phyloP scores from a whole-genome alignment of 1,140 invertebrate species.

The Drosophila guanche region DNA sequence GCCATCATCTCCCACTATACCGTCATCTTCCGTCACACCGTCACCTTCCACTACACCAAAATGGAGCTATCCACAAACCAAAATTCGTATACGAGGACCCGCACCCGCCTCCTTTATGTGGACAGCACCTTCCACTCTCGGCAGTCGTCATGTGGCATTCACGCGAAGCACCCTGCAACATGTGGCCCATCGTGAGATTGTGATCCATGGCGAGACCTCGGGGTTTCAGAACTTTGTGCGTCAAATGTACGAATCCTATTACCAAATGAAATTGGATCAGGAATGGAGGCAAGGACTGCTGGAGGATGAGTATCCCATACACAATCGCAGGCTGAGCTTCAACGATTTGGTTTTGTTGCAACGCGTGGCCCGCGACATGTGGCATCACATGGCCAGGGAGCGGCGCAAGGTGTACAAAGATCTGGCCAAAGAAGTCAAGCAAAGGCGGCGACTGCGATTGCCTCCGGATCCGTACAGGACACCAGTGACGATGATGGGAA shows the following conservation, averaged over 20 bases:
- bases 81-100: too few species aligned
- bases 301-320: background rate
- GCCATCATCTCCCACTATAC: too few species aligned
- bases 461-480: slow-evolving; percentile 21
- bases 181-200: background rate
- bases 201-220: slow-evolving; percentile 10
- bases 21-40: too few species aligned
- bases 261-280: slow-evolving; percentile 13
- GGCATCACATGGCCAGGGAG: slow-evolving; percentile 3
- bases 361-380: slow-evolving; percentile 21
- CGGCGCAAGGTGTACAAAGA: slow-evolving; percentile 14
- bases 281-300: background rate
- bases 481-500: background rate
- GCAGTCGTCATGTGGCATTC: slow-evolving; percentile 21
- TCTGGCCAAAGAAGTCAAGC: slow-evolving; percentile 10
- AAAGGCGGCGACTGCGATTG: background rate
- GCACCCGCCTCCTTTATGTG: background rate
- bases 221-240: slow-evolving; percentile 31
- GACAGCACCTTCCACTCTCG: background rate
- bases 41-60: too few species aligned
- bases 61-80: too few species aligned
- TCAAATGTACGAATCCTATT: slow-evolving; percentile 22
- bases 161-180: slow-evolving; percentile 30
- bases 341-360: slow-evolving; percentile 9
- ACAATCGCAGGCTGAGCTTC: slow-evolving; percentile 1